These are phyloP conservation scores for Polyommatus icarus DNA, from an alignment of 2,888 invertebrate species.

Conservation along the genomic window DNA sequence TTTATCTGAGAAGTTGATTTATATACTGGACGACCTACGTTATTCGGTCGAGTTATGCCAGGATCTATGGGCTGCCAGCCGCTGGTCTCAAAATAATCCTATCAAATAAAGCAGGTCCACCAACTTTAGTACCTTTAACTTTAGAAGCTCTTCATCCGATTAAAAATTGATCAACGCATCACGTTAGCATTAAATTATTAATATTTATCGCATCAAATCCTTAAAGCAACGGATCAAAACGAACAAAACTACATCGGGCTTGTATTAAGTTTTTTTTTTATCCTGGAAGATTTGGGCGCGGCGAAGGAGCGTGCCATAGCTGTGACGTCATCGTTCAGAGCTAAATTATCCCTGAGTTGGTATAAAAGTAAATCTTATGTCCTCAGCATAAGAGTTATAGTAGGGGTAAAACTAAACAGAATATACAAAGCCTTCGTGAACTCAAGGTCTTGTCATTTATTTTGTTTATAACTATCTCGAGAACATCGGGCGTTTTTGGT, in stretches of 20 bases:
- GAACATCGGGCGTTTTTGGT: constrained; percentile 24
- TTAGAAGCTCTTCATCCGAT: background rate
- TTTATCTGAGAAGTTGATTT: too few relatives aligned
- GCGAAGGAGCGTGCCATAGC: constrained; percentile 67
- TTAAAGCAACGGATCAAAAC: background rate
- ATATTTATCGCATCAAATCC: background rate
- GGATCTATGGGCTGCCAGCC: too few relatives aligned
- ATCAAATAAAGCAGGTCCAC: too few relatives aligned
- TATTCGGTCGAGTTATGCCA: too few relatives aligned
- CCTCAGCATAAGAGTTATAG: background rate
- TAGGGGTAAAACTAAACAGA: background rate
- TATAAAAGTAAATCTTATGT: background rate
- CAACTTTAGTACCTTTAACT: background rate
- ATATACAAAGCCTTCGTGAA: constrained; percentile 68
- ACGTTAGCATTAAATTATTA: constrained; percentile 3
- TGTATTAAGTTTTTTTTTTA: constrained; percentile 56
- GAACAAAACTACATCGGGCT: constrained; percentile 44
- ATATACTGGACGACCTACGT: too few relatives aligned
- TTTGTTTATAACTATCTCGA: constrained; percentile 41
- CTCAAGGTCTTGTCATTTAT: constrained; percentile 70
- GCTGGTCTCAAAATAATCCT: too few relatives aligned
- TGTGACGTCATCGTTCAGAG: constrained; percentile 65
- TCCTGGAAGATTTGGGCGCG: constrained; percentile 67
- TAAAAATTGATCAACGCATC: background rate
- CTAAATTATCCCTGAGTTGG: background rate